Base-by-base conservation (phyloP, 2,113 vertebrate genomes). In the Abramis brama region DNA sequence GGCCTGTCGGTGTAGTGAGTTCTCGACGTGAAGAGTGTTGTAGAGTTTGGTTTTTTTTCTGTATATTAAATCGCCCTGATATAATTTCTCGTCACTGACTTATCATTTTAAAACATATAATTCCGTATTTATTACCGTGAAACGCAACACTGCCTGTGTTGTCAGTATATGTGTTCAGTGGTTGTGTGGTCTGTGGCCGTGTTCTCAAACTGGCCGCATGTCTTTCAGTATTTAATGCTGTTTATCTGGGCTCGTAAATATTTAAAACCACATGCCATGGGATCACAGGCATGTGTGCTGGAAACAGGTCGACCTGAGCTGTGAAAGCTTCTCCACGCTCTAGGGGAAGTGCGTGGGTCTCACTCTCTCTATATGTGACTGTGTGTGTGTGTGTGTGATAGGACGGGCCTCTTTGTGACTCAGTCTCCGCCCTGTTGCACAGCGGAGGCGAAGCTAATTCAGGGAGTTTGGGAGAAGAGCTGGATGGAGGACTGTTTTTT, bases 391-490 rank as follows among this genome's bases (percentile, higher is more conserved):
- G 52, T 13, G 59, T 6, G 66, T 92, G 92, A 91, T 92, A 84
- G 86, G 89, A 82, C 89, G 87, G 43, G 47, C 84, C 47, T 52
- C 85, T 89, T 87, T 75, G 86, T 85, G 90, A 83, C 79, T 60
- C 62, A 90, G 87, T 89, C 93, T 87, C 93, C 94, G 93, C 94
- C 94, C 94, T 90, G 84, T 90, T 85, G 88, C 66, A 87, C 89
- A 89, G 83, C 60, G 88, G 91, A 89, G 82, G 91, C 87, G 59
- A 78, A 87, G 91, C 73, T 86, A 70, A 87, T 85, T 92, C 86
- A 43, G 75, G 86, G 89, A 91, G 91, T 90, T 94, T 88, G 19
- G 86, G 74, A 87, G 82, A 91, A 43, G 84, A 82, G 86, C 81
- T 82, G 73, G 82, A 89, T 91, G 86, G 82, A 84, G 74, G 85